Evolutionary conservation across 2,113 vertebrate species (phyloP).

Genomic region (Talpa occidentalis): DNA sequence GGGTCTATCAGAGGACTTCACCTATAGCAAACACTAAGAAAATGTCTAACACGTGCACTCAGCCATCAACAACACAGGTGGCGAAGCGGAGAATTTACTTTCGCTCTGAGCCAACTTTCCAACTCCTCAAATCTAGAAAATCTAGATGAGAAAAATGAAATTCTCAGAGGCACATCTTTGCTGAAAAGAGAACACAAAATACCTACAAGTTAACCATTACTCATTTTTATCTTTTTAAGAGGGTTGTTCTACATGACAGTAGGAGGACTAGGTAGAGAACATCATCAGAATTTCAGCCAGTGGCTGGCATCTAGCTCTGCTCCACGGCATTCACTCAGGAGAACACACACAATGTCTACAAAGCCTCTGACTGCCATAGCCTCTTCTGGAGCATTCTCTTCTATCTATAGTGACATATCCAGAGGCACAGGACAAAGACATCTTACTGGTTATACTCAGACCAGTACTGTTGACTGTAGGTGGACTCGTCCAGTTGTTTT

Average conservation of each 20-base stretch:
- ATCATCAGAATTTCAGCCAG: background rate
- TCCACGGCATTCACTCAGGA: slow-evolving; percentile 11
- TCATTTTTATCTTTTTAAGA: background rate
- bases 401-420: background rate
- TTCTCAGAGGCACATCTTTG: background rate
- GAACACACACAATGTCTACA: background rate
- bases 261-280: background rate
- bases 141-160: background rate
- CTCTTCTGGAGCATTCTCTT: background rate
- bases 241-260: background rate
- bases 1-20: background rate
- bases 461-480: background rate
- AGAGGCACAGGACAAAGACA: slow-evolving; percentile 40
- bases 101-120: background rate
- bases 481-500: slow-evolving; percentile 74
- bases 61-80: fast-evolving
- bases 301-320: slow-evolving; percentile 32
- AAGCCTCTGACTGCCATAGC: background rate
- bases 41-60: background rate
- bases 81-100: background rate
- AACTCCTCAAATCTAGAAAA: background rate
- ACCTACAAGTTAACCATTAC: background rate
- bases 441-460: slow-evolving; percentile 75
- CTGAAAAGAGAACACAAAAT: background rate
- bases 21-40: background rate